Base-by-base conservation (phyloP, 2,797 vertebrate species). In the Sarcophilus harrisii region DNA sequence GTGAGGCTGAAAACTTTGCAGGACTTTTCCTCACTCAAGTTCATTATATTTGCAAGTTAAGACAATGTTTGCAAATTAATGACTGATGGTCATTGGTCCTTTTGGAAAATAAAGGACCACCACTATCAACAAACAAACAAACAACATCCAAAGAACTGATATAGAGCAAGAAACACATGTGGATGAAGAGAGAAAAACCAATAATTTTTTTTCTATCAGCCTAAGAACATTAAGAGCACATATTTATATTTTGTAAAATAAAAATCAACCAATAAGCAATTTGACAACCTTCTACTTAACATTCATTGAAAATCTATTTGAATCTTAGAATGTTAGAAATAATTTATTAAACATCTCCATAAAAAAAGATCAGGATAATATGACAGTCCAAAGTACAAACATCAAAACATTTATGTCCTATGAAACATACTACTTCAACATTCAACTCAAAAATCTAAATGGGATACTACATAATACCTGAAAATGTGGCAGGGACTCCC, bases 401-500 rank as follows among this genome's bases (percentile, higher is more conserved):
- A 95, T 8, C 54, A 93, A 94, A 93, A 5, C 1, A 32, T 32
- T 91, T 93, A 24, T 92, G 60, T 38, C 30, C 95, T 38, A 28
- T 24, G 27, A 73, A 32, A 21, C 57, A 11, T 32, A 91, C 29
- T 14, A 24, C 62, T 45, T 92, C 28, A 95, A 81, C 0, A 14
- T 29, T 0, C 38, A 59, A 97, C 8, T 94, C 57, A 73, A 32
- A n/a, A 62, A 52, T 21, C 89, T 87, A 66, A 90, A 92, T 59
- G 92, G 59, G 94, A 92, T 57, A 58, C 55, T 13, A 28, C 5
- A 52, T 90, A 87, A 12, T 57, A 32, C 99, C 99, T 99, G 99
- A 97, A 94, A 97, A 97, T 12, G 94, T 95, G 52, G 97, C 60
- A 0, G 99, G 98, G 95, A 98, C 98, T 94, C 98, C 97, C 45